phyloP scores from a whole-genome alignment of 2,888 invertebrate species.

The Euzophera pinguis region DNA sequence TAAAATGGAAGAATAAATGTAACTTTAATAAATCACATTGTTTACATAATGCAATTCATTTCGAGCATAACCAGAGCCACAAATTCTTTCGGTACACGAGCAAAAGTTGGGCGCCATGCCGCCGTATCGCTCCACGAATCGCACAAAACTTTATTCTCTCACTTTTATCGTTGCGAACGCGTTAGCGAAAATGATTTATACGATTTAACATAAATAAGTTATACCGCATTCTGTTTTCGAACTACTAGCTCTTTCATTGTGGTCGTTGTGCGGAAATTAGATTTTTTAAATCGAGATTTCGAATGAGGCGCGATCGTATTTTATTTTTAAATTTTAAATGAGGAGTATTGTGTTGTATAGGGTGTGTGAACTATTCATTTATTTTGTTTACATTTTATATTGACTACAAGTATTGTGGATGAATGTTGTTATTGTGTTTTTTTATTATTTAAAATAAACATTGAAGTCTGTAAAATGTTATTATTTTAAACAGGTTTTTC shows the following conservation, averaged over 20 bases:
- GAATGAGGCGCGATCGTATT: constrained; percentile 3
- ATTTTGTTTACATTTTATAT: too few species aligned
- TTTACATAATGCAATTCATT: constrained; percentile 22
- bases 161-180: constrained; percentile 69
- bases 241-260: constrained; percentile 48
- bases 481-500: background rate
- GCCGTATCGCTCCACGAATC: constrained; percentile 68
- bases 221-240: constrained; percentile 61
- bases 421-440: too few species aligned
- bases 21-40: constrained; percentile 22
- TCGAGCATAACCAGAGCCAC: constrained; percentile 28
- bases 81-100: constrained; percentile 28
- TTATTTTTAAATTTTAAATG: constrained; percentile 16
- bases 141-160: constrained; percentile 73
- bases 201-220: constrained; percentile 77
- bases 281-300: constrained; percentile 23
- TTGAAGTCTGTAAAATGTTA: background rate
- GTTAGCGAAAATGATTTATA: constrained; percentile 77
- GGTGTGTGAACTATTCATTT: too few species aligned
- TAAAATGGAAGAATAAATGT: constrained; percentile 13
- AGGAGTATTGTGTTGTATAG: background rate
- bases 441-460: too few species aligned
- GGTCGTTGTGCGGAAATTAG: constrained; percentile 40
- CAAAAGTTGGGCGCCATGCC: constrained; percentile 40
- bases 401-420: too few species aligned